Evolutionary conservation across 1,140 invertebrate species (phyloP), one percentile per base, ranked within the genome.

Genomic region (Hermetia illucens): DNA sequence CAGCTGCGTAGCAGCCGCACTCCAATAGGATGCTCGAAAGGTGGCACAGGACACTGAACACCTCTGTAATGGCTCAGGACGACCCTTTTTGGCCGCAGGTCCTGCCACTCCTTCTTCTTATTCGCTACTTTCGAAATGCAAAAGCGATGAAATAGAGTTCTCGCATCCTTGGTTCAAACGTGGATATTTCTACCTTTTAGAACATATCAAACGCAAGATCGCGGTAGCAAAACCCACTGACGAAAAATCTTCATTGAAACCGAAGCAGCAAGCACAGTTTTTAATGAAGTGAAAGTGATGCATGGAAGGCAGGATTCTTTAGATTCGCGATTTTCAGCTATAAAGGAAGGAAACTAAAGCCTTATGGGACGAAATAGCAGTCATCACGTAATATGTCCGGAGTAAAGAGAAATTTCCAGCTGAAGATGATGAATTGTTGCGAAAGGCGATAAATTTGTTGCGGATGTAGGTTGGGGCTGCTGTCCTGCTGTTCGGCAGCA

Each of bases 341-440:
- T 98, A 74, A 94, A 93, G 61, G 75, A 79, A 49, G 93, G 98
- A n/a, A 64, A 98, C 98, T 69, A 85, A 93, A 59, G 79, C 87
- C 3, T 56, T 98, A 12, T 98, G 93, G 93, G 73, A 86, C 41
- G 91, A 98, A 65, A 72, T 98, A 12, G 84, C 86, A 1, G 68
- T 81, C 84, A 49, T 64, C 72, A 15, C 69, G 77, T 40, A 69
- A 66, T 36, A 68, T 67, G 64, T 61, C 78, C 21, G 70, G 75
- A 20, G 78, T 81, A 2, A 84, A 83, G 55, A 66, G 78, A 17
- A 69, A 74, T 29, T 79, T 75, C 53, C 79, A 79, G 38, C 52
- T 82, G 15, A 82, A 82, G 79, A 77, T 81, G 19, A 77, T n/a
- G n/a, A n/a, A n/a, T n/a, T n/a, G n/a, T n/a, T n/a, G n/a, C n/a